These are phyloP conservation scores for Drosophila recens DNA, from an alignment of 2,888 invertebrate genomes.

Conservation along the genomic window DNA sequence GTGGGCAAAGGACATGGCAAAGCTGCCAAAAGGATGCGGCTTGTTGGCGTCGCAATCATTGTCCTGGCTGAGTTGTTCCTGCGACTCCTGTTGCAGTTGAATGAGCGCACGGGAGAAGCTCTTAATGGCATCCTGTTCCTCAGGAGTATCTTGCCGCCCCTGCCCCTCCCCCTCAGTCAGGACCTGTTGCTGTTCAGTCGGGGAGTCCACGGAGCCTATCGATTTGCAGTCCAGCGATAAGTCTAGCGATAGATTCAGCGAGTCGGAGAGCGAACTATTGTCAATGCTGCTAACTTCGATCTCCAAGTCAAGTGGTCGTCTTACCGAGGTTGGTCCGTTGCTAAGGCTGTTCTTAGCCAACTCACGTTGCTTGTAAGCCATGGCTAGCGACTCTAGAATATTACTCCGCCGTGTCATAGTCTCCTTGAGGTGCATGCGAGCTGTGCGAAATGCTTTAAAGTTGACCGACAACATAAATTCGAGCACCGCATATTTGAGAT, in stretches of 20 bases:
- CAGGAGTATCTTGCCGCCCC: not conserved
- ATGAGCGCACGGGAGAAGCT: not conserved
- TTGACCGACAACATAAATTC: constrained; percentile 57
- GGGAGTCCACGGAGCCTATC: not conserved
- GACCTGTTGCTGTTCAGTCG: not conserved
- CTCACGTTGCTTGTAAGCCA: not conserved
- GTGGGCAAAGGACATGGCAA: constrained; percentile 17
- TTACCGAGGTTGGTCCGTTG: not conserved
- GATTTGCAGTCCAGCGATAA: not conserved
- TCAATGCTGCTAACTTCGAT: not conserved
- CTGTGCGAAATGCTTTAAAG: constrained; percentile 31
- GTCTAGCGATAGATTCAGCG: not conserved
- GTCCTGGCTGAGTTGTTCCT: not conserved
- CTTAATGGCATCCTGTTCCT: not conserved
- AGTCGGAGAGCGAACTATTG: not conserved
- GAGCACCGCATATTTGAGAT: constrained; percentile 28
- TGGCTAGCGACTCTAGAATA: constrained; percentile 9
- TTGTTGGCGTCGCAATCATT: not conserved
- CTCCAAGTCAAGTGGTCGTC: not conserved
- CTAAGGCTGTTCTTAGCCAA: not conserved
- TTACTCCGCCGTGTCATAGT: not conserved
- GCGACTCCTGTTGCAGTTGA: not conserved
- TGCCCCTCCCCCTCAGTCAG: too few relatives aligned
- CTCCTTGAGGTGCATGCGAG: not conserved
- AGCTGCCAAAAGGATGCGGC: not conserved